phyloP scores from a whole-genome alignment of 2,888 invertebrate genomes.

The Gastracanthus pulcherrimus region DNA sequence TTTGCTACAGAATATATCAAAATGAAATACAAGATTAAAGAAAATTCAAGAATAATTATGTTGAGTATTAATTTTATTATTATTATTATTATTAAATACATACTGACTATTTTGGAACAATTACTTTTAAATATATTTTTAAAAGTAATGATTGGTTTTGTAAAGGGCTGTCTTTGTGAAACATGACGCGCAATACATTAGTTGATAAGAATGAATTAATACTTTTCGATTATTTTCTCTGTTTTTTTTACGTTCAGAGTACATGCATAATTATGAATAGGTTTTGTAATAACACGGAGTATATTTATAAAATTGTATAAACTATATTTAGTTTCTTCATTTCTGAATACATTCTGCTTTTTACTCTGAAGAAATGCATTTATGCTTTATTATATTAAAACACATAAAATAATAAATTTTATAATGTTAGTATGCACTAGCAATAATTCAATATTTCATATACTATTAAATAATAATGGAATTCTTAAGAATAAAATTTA shows the following conservation, averaged over 20 bases:
- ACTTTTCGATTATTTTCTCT: constrained; percentile 14
- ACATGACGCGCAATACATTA: background rate
- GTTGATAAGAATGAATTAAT: constrained; percentile 25
- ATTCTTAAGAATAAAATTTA: constrained; percentile 10
- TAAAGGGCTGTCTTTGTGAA: background rate
- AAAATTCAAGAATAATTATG: background rate
- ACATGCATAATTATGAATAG: background rate
- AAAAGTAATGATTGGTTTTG: constrained; percentile 6
- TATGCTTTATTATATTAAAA: background rate
- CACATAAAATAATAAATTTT: background rate
- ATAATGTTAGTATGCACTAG: background rate
- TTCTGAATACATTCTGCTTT: background rate
- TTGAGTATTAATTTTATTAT: constrained; percentile 28
- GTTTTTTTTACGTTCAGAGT: background rate
- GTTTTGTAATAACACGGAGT: background rate
- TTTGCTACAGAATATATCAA: background rate
- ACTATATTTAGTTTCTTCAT: background rate
- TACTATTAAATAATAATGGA: background rate
- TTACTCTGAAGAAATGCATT: background rate
- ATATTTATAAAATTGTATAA: background rate
- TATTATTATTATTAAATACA: constrained; percentile 1
- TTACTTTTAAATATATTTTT: background rate
- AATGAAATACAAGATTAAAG: background rate
- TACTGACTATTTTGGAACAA: constrained; percentile 10
- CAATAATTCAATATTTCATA: background rate